These are phyloP conservation scores for Plebejus argus DNA, from an alignment of 2,888 invertebrate genomes.

Conservation along the genomic window DNA sequence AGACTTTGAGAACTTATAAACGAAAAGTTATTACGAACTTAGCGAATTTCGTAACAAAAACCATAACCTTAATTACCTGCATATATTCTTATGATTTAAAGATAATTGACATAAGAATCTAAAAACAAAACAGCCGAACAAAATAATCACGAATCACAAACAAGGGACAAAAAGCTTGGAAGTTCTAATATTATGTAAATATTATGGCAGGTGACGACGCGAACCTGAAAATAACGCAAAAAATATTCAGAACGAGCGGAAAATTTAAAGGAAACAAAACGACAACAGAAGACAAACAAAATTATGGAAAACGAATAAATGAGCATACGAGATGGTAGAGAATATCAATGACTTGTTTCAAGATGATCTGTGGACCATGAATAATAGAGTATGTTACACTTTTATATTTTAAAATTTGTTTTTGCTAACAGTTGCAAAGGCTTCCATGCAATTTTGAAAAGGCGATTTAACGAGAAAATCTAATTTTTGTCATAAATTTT, in stretches of 20 bases:
- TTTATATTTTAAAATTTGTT: no score
- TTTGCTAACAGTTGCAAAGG: not conserved
- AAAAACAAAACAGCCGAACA: not conserved
- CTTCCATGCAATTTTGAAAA: not conserved
- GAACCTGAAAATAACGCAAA: slow-evolving; percentile 7
- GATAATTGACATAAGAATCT: not conserved
- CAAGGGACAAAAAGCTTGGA: not conserved
- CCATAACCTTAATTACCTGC: no score
- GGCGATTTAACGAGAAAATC: no score
- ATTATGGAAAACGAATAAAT: not conserved
- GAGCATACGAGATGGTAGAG: not conserved
- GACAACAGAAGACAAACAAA: slow-evolving; percentile 33
- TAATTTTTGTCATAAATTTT: no score
- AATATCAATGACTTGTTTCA: not conserved
- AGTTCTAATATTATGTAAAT: slow-evolving; percentile 9
- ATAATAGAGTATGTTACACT: not conserved
- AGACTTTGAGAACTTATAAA: not conserved
- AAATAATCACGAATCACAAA: not conserved
- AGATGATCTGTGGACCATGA: not conserved
- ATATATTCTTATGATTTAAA: not conserved
- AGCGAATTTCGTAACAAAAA: no score
- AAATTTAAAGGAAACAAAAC: slow-evolving; percentile 33
- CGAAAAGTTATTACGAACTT: not conserved
- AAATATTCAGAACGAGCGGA: not conserved
- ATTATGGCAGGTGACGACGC: not conserved